Base-by-base conservation (phyloP, 2,113 vertebrate genomes). In the Hydrolagus affinis region DNA sequence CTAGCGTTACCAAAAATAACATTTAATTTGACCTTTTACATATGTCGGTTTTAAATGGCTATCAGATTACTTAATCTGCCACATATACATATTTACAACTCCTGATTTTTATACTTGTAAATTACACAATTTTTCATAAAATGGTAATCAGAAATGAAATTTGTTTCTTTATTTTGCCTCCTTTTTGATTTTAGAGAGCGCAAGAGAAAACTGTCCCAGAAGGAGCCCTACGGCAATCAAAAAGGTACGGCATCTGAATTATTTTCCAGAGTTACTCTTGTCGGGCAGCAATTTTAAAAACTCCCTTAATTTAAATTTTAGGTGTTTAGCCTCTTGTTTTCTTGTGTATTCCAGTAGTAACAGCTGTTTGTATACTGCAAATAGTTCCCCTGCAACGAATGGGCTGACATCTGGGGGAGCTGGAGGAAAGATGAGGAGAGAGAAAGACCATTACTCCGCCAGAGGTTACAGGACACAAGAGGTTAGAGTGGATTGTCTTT, bases 391-490 rank as follows among this genome's bases (percentile, higher is more conserved):
- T 88, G 92, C 94, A 86, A 89, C 94, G 88, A 96, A 95, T 12
- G 93, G 94, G 14, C 76, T 94, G n/a, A 88, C 89, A 88, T 92
- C 91, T 77, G 94, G 94, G 89, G 93, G 83, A 85, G 92, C 90
- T 87, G 87, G 92, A 9, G 96, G 97, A 85, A 98, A 99, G 90
- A 98, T 99, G 94, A 96, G 95, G 89, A 91, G 95, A 87, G 96
- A 94, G 85, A 94, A 95, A 88, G 92, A 88, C 9, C 88, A 93
- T 44, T 92, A 92, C 86, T 87, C 93, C 70, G 88, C 93, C 86
- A 96, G 95, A 90, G 90, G 88, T 87, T 44, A 44, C 44, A 44
- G 44, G 44, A 88, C 85, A 86, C 89, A 62, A 72, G 93, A 93
- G 1, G 91, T 83, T 68, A 83, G 78, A 83, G 17, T 32, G 66